Base-by-base conservation (phyloP, 2,113 vertebrate genomes). In the Regulus satrapa region DNA sequence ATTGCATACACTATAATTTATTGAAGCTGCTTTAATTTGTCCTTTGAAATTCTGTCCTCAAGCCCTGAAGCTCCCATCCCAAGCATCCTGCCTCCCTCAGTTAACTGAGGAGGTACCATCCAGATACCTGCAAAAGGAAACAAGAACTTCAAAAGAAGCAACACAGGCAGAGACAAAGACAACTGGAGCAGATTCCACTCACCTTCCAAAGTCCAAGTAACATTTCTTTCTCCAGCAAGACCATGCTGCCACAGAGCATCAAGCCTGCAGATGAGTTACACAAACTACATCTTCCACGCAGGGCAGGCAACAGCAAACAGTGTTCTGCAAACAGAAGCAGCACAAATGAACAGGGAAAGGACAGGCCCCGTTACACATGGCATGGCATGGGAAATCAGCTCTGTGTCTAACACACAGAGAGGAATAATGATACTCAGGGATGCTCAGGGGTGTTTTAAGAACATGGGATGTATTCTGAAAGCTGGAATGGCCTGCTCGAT, bases 271-370 rank as follows among this genome's bases (percentile, higher is more conserved):
- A 75, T 52, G 80, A 71, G 20, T 49, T 40, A 25, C 36, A 45
- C 13, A 61, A 86, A 25, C 14, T 34, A 31, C 2, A 0, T 49
- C 26, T 62, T 86, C 46, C n/a, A n/a, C 0, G 0, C 38, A 41
- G 40, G 28, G 45, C 21, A 40, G 34, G n/a, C 8, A 85, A 5
- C 24, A 41, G 45, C 23, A 68, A 41, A n/a, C n/a, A n/a, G n/a
- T n/a, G 10, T 62, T 34, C 38, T 81, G 63, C 43, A 86, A 85
- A 64, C 18, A 80, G 46, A 31, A 87, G n/a, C 1, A 23, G 26
- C 23, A 56, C 20, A 77, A 73, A 79, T 12, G 20, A n/a, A 67
- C 24, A 25, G 31, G 8, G 38, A 86, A 55, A 49, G 46, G 32
- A 20, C 21, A 40, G 15, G 28, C 11, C 8, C 10, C 54, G 48